Evolutionary conservation across 2,113 vertebrate genomes (phyloP), one percentile per base, ranked within the genome.

Genomic region (Micromys minutus): DNA sequence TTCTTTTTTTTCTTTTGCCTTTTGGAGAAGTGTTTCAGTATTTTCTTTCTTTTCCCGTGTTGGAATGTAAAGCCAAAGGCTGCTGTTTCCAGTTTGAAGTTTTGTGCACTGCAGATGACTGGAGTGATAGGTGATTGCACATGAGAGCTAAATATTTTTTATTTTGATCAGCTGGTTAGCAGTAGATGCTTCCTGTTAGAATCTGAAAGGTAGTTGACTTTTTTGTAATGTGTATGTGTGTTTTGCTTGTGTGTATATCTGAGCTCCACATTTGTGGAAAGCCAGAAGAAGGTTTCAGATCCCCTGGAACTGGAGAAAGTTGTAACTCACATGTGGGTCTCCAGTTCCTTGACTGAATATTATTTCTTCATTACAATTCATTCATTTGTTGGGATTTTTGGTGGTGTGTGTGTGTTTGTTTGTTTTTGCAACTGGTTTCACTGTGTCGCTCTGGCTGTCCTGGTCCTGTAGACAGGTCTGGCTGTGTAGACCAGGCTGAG

Each of bases 41-140:
- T 90, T 87, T 92, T 87, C 39, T 50, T 89, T 89, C 61, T 93
- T 80, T 94, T 88, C 26, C 84, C 1, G 2, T 16, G 67, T 67
- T 57, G 57, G 67, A 65, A 74, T 94, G 67, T 59, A 81, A 39
- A 87, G 65, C 72, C 24, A 57, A 72, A 55, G 72, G 72, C 9
- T 39, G 7, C 26, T 55, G 26, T 39, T 57, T 55, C 75, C 50
- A 83, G 61, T 96, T 67, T 87, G 74, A 87, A 74, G 24, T 65
- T 83, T 79, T 93, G 4, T 89, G 92, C 42, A 65, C 90, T 94
- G 26, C 50, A 84, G 91, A n/a, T 77, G 74, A 76, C 65, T 96
- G 6, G 47, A 94, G 80, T 90, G 59, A 63, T 55, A 85, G 8
- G 29, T 86, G 65, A 75, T 63, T 90, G 50, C 69, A 92, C 87